Conservation (phyloP, 1,140 invertebrate genomes). For the Drosophila azteca region DNA sequence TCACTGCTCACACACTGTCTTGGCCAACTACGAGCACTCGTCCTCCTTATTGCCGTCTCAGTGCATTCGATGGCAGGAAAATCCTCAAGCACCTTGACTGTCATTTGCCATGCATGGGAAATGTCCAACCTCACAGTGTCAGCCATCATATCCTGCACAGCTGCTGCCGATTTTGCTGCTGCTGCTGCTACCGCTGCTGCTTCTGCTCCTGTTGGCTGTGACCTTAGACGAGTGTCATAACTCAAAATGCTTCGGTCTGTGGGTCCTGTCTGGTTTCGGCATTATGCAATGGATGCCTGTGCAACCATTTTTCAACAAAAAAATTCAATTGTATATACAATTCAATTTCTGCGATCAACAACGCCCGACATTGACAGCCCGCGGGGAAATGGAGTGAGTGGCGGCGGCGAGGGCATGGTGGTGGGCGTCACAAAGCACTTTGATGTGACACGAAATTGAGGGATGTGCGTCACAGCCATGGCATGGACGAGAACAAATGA, state of each 20-base stretch:
- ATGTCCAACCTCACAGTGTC: conserved; percentile 36
- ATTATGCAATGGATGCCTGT: conserved; percentile 57
- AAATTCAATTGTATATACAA: conserved; percentile 77
- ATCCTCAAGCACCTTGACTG: conserved; percentile 58
- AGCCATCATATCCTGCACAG: conserved; percentile 57
- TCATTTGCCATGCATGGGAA: conserved; percentile 65
- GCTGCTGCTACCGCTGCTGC: no score
- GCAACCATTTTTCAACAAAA: conserved; percentile 57
- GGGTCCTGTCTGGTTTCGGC: conserved; percentile 11
- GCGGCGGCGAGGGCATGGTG: neutral
- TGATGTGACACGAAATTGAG: conserved; percentile 50
- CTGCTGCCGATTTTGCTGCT: conserved; percentile 25
- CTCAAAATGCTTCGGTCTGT: conserved; percentile 50
- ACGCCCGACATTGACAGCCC: conserved; percentile 60
- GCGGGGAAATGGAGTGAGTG: conserved; percentile 3
- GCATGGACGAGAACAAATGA: neutral
- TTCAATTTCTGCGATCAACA: conserved; percentile 78
- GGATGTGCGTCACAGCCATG: neutral
- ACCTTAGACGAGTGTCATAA: conserved; percentile 70
- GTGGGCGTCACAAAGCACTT: conserved; percentile 51
- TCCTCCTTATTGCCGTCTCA: conserved; percentile 58
- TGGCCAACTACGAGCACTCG: conserved; percentile 32
- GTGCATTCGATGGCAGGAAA: conserved; percentile 47
- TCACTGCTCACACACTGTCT: conserved; percentile 25
- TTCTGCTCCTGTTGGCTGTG: conserved; percentile 9